phyloP scores from a whole-genome alignment of 2,113 vertebrate genomes.

The Cyanoderma ruficeps region DNA sequence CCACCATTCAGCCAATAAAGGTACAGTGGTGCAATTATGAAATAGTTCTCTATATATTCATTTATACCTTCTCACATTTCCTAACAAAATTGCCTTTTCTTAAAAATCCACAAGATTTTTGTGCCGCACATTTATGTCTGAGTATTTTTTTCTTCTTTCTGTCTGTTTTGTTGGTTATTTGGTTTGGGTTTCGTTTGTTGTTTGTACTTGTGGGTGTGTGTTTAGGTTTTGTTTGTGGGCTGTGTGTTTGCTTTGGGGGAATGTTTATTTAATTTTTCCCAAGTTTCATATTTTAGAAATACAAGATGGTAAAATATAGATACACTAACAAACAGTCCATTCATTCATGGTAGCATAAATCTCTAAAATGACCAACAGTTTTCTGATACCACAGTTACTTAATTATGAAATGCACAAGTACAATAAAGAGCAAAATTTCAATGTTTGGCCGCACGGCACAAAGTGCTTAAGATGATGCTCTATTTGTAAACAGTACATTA shows the following conservation, averaged over 20 bases:
- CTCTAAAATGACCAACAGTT: not conserved
- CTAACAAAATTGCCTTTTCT: not conserved
- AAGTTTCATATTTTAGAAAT: not conserved
- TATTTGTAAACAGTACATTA: conserved; percentile 44
- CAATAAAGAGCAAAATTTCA: conserved; percentile 22
- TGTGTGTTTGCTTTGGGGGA: not conserved
- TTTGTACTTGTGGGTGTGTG: not conserved
- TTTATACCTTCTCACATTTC: not conserved
- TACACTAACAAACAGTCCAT: not conserved
- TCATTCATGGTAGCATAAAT: not conserved
- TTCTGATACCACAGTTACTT: conserved; percentile 5
- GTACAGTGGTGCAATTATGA: not conserved
- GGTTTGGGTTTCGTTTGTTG: not conserved
- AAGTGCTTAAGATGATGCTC: conserved; percentile 1
- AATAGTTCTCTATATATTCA: not conserved
- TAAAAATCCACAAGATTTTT: not conserved
- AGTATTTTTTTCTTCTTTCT: not conserved
- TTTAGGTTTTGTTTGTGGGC: not conserved
- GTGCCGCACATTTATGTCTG: not conserved
- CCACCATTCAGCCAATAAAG: not conserved
- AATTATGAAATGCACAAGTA: not conserved
- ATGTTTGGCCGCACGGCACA: not conserved
- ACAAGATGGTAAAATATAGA: not conserved
- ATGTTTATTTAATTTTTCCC: not conserved
- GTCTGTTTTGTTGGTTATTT: not conserved